Evolutionary conservation across 2,888 invertebrate genomes (phyloP).

Genomic region (Sminthurinus aureus): DNA sequence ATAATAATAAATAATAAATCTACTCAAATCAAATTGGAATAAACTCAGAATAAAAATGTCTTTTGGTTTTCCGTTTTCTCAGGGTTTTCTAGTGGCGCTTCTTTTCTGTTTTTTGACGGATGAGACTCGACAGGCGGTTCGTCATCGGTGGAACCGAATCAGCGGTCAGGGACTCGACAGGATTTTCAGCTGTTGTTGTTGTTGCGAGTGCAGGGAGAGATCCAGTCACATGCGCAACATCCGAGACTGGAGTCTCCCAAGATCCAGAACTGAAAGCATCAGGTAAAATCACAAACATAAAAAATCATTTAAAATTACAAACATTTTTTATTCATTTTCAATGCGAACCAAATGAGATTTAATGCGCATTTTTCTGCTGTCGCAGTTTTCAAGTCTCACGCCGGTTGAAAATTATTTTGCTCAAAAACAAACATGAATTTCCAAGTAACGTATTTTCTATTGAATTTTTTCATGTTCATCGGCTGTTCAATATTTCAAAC

Average conservation of each 20-base stretch:
- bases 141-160: slow-evolving; percentile 84
- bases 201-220: slow-evolving; percentile 45
- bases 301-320: not conserved
- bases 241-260: slow-evolving; percentile 69
- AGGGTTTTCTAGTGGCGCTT: slow-evolving; percentile 89
- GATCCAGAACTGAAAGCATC: slow-evolving; percentile 63
- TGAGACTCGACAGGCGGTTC: slow-evolving; percentile 85
- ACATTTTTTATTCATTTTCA: not conserved
- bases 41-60: not conserved
- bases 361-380: not conserved
- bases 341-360: not conserved
- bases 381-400: not conserved
- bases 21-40: too few relatives aligned
- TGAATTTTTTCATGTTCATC: too few relatives aligned
- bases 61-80: slow-evolving; percentile 60
- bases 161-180: slow-evolving; percentile 55
- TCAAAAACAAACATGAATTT: too few relatives aligned
- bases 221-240: slow-evolving; percentile 45
- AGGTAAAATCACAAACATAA: slow-evolving; percentile 59
- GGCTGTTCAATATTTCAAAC: too few relatives aligned
- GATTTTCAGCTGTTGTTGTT: not conserved
- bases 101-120: slow-evolving; percentile 94
- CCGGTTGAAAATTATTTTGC: too few relatives aligned
- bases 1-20: too few relatives aligned
- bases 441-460: too few relatives aligned